These are phyloP conservation scores for Tholera decimalis DNA, from an alignment of 2,888 invertebrate genomes.

Conservation along the genomic window DNA sequence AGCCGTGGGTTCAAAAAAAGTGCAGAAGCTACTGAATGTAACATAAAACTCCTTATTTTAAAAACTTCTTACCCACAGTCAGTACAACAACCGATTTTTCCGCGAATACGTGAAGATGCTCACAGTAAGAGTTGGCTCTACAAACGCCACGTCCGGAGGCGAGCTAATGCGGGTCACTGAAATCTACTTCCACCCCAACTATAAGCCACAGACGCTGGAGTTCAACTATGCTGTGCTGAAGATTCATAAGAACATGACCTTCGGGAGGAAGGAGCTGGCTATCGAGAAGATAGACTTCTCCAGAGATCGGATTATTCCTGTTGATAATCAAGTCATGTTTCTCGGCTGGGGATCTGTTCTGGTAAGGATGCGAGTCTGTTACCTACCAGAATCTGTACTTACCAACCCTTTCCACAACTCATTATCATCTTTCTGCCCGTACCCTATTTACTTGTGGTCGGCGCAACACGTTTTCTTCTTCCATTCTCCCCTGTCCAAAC, in stretches of 20 bases:
- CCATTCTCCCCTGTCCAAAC: no score
- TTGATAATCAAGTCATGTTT: conserved; percentile 78
- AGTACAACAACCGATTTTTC: conserved; percentile 88
- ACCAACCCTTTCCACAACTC: no score
- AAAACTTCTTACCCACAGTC: conserved; percentile 69
- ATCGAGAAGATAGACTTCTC: conserved; percentile 72
- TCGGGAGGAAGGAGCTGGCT: conserved; percentile 58
- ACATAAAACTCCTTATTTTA: not conserved
- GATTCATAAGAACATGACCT: conserved; percentile 80
- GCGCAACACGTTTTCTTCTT: no score
- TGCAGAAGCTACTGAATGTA: no score
- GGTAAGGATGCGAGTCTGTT: conserved; percentile 79
- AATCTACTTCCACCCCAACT: conserved; percentile 88
- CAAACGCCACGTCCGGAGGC: conserved; percentile 84
- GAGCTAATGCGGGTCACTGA: conserved; percentile 78
- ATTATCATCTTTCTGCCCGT: no score
- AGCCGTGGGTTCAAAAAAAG: no score
- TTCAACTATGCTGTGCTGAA: conserved; percentile 84
- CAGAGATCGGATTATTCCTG: conserved; percentile 72
- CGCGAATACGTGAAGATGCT: conserved; percentile 87
- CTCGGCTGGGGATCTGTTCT: conserved; percentile 87
- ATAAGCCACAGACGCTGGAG: conserved; percentile 83
- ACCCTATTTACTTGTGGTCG: no score
- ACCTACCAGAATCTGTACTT: no score
- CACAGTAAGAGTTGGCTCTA: conserved; percentile 82